Evolutionary conservation across 2,113 vertebrate genomes (phyloP), one percentile per base, ranked within the genome.

Genomic region (Hydrolagus affinis): DNA sequence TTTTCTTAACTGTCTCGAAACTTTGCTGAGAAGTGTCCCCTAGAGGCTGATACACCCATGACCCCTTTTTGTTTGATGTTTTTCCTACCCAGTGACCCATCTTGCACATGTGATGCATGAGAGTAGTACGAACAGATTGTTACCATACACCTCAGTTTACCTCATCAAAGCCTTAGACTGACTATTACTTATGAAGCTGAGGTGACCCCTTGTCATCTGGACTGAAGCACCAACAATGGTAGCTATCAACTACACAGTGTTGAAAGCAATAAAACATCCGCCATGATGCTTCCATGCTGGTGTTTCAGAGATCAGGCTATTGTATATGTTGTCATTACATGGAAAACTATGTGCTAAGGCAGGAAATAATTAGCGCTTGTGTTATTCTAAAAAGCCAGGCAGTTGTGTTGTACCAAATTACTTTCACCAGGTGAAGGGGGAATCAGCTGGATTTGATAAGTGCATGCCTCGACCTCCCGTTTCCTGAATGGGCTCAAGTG

Each of bases 331-430:
- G 88, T 91, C 92, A 91, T 91, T 89, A 90, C 90, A 89, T 28
- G 76, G 89, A 89, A 89, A 89, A 92, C 25, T 91, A 93, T 88
- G 90, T 91, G 88, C 91, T 92, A 89, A 91, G 91, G 92, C 93
- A 95, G 95, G 94, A 95, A 95, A 94, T 94, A 94, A 94, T 96
- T 91, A 91, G 94, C 91, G 88, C 91, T 93, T 92, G 92, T 94
- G 25, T 68, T 25, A 62, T 83, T 32, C 15, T 32, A 92, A 88
- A 91, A 91, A 90, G 92, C 92, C 92, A 91, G 89, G 93, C 92
- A 91, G 88, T 93, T 91, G 77, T 74, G 28, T 85, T 71, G 17
- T 17, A 57, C 89, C 88, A 87, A 91, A 92, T 91, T 91, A 90
- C 92, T 91, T 92, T 91, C 90, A 90, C 88, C 90, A 89, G 90